These are phyloP conservation scores for Micropterix aruncella DNA, from an alignment of 2,888 invertebrate species.

Conservation along the genomic window DNA sequence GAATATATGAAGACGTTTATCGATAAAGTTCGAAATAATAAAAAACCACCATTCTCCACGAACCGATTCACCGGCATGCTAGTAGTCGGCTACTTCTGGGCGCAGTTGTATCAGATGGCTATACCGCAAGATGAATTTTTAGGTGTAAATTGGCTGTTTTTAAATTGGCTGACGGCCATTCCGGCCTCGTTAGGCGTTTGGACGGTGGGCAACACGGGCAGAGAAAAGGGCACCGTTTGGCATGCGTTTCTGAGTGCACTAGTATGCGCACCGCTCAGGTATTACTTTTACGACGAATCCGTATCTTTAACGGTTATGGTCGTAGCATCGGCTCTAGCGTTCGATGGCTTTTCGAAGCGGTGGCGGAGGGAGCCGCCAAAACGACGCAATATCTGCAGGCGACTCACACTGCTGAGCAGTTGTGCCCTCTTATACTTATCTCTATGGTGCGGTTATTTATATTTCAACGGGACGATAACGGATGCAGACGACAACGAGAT, in stretches of 20 bases:
- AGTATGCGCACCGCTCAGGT: conserved; percentile 50
- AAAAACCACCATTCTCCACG: conserved; percentile 72
- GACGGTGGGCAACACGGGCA: conserved; percentile 82
- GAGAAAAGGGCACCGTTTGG: conserved; percentile 60
- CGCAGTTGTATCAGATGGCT: conserved; percentile 57
- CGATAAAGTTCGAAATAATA: conserved; percentile 41
- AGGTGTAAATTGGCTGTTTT: conserved; percentile 56
- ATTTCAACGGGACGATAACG: conserved; percentile 76
- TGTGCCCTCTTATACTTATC: conserved; percentile 56
- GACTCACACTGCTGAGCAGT: conserved; percentile 41
- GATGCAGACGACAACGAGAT: conserved; percentile 79
- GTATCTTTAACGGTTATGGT: conserved; percentile 55
- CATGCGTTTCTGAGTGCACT: conserved; percentile 57
- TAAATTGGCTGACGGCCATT: conserved; percentile 60
- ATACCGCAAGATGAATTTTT: conserved; percentile 61
- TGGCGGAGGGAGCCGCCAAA: conserved; percentile 58
- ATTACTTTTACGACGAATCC: conserved; percentile 60
- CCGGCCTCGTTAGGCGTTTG: conserved; percentile 69
- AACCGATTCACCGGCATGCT: conserved; percentile 65
- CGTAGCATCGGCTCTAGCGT: conserved; percentile 48
- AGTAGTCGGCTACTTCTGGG: conserved; percentile 69
- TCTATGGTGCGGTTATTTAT: conserved; percentile 66
- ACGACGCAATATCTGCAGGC: conserved; percentile 28
- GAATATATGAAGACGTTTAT: conserved; percentile 49
- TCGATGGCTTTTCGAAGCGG: conserved; percentile 62